Base-by-base conservation (phyloP, 2,888 invertebrate genomes). In the Eretmocerus hayati region DNA sequence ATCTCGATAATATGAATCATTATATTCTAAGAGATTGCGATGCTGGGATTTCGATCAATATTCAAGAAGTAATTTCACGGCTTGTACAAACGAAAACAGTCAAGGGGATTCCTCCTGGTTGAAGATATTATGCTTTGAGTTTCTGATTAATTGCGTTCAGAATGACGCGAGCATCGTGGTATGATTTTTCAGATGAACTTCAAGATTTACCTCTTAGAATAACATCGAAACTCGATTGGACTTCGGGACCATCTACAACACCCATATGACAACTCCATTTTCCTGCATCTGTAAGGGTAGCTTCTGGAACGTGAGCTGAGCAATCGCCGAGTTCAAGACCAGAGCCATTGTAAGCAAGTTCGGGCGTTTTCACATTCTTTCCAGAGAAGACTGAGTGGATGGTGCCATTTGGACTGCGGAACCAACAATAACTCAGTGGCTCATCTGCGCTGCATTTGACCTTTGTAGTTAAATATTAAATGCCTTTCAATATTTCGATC, bases 261-360 rank as follows among this genome's bases (percentile, higher is more conserved):
- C 68, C 68, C 58, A 66, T 55, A 42, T 58, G 60, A 53, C 69
- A 68, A 22, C 48, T 60, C 68, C 69, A 68, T 26, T 56, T 44
- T 3, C 68, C 69, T 4, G 37, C 35, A 40, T 67, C 56, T 9
- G 58, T 56, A 23, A 54, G 40, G 36, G 55, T 54, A 16, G 65
- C 60, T 15, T 46, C 42, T 33, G 54, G 37, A 42, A 69, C 43
- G 11, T 37, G 40, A 15, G 59, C 63, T n/a, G 59, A 58, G 42
- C 68, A 69, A 39, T 66, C 64, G 15, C 69, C 66, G 20, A 63
- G 45, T 13, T 52, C 48, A 5, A 67, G 49, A 18, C 66, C 63
- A 15, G 56, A 51, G 21, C 65, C 67, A 8, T 52, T 46, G 51
- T 67, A 69, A 13, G 35, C 41, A 23, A 61, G 47, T 18, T 41